These are phyloP conservation scores for Cantharis rufa DNA, from an alignment of 2,888 invertebrate genomes.

Conservation along the genomic window DNA sequence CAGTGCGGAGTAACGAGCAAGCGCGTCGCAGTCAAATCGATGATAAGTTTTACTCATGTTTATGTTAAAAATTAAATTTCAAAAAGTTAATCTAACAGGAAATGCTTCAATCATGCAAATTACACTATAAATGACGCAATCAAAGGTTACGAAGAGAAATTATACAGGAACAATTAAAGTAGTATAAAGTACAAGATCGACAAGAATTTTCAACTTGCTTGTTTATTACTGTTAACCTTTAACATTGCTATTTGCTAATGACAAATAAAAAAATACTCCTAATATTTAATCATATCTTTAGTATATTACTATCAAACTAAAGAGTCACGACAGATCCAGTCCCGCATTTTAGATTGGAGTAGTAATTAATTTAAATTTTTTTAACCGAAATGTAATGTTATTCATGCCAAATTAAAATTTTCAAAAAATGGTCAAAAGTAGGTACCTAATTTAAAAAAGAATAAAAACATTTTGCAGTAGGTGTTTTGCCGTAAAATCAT, in stretches of 20 bases:
- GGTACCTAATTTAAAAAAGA: too few relatives aligned
- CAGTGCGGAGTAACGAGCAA: slow-evolving; percentile 21
- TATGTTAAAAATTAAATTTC: background rate
- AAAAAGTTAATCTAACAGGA: background rate
- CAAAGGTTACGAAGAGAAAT: background rate
- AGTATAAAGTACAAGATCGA: background rate
- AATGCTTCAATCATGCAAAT: background rate
- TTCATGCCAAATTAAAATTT: too few relatives aligned
- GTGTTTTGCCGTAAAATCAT: too few relatives aligned
- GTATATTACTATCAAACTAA: too few relatives aligned
- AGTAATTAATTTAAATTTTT: too few relatives aligned
- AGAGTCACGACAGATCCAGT: too few relatives aligned
- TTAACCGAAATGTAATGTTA: too few relatives aligned
- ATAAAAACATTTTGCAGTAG: too few relatives aligned
- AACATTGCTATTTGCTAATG: background rate
- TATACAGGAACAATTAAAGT: background rate
- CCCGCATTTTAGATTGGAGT: too few relatives aligned
- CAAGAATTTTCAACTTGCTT: background rate
- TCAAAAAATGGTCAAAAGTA: too few relatives aligned
- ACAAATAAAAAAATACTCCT: background rate
- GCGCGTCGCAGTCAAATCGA: slow-evolving; percentile 32
- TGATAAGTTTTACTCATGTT: slow-evolving; percentile 2
- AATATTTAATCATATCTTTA: too few relatives aligned
- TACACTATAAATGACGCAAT: background rate
- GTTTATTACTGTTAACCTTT: background rate